Evolutionary conservation across 2,888 invertebrate genomes (phyloP), one percentile per base, ranked within the genome.

Genomic region (Rhamphomyia laevipes): DNA sequence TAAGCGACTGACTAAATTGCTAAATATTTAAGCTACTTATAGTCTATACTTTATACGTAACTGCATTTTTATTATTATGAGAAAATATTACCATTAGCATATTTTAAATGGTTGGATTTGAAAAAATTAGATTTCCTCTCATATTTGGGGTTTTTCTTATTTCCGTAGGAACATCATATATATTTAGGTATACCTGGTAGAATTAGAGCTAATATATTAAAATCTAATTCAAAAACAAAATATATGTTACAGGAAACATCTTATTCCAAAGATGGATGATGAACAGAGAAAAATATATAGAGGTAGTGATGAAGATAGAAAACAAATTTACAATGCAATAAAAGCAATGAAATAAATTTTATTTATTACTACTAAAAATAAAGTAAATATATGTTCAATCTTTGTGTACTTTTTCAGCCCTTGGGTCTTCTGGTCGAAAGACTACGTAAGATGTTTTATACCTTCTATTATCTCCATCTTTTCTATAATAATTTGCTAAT

Each of bases 391-490:
- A n/a, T 35, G n/a, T 35, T 55, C 55, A 79, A 57, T 79, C 75
- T 58, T 74, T 75, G 50, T 70, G 74, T 40, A 82, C 74, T 61
- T 69, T 72, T 43, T 72, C 67, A 16, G 68, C 79, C 60, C 73
- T 73, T 2, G 84, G 84, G 62, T 84, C 84, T 57, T 83, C 82
- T 13, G 82, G 75, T 52, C 84, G 74, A 66, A 79, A 74, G 10
- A 84, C 76, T 33, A 79, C 75, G 61, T 80, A 82, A 17, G 71
- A 67, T 37, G 66, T 59, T 65, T 82, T 84, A 66, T 82, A 83
- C 60, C 74, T 75, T 53, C 77, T 74, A 59, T 83, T 82, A 60
- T 83, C 81, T 46, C 81, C 80, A 61, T 82, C 81, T 37, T 72
- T 74, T 51, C 72, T 68, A 18, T 70, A 61, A 57, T 82, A 78